A percentile compares a stretch with the other conserved stretches of the same genome.
phyloP scores from a whole-genome alignment of 2,113 vertebrate species.

The Alosa alosa region DNA sequence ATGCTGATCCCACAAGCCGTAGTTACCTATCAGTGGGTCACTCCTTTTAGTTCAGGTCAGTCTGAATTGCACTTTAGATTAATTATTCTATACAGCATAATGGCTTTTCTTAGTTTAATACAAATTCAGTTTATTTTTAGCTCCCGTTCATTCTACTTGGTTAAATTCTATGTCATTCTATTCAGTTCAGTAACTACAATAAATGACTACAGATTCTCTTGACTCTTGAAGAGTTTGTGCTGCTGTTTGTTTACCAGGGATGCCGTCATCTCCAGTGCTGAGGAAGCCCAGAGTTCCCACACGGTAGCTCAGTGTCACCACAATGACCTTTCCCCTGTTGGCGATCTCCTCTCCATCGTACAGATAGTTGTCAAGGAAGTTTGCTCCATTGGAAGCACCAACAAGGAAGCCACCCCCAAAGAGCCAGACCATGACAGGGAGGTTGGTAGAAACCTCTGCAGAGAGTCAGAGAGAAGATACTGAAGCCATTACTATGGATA shows the following conservation, averaged over 20 bases:
- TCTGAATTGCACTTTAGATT: background rate
- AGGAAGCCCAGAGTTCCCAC: constrained; percentile 89
- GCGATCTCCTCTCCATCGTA: constrained; percentile 86
- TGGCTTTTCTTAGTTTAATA: too few relatives aligned
- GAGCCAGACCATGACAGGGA: constrained; percentile 92
- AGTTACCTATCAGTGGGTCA: constrained; percentile 78
- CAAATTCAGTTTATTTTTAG: background rate
- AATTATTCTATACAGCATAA: too few relatives aligned
- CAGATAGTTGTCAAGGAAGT: constrained; percentile 82
- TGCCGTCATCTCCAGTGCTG: constrained; percentile 80
- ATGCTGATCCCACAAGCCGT: constrained; percentile 91
- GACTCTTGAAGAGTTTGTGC: background rate
- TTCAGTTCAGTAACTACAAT: background rate
- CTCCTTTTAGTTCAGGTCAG: background rate
- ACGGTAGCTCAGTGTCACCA: constrained; percentile 89
- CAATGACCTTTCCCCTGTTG: constrained; percentile 83
- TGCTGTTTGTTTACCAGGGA: background rate
- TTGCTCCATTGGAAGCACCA: constrained; percentile 77
- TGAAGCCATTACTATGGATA: too few relatives aligned
- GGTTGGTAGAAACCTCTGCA: constrained; percentile 74
- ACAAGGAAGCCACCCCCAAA: constrained; percentile 82
- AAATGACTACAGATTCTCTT: background rate
- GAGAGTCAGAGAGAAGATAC: background rate
- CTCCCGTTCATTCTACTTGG: background rate
- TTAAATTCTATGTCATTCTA: background rate